phyloP scores from a whole-genome alignment of 2,113 vertebrate genomes.

The Setophaga coronata region DNA sequence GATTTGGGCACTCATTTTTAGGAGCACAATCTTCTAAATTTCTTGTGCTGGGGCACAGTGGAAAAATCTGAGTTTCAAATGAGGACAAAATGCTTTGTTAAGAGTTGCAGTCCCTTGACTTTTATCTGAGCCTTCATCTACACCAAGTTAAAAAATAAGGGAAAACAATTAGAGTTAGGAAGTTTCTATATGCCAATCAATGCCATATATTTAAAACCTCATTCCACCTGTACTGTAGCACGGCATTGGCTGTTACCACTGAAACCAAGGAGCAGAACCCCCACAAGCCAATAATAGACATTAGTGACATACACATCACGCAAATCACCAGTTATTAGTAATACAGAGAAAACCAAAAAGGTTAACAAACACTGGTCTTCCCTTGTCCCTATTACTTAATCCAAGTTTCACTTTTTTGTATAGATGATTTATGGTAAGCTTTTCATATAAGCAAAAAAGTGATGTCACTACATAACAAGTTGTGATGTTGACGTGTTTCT shows the following conservation, averaged over 20 bases:
- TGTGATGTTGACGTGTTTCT: neutral
- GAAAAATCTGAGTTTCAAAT: neutral
- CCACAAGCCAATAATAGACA: neutral
- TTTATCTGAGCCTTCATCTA: neutral
- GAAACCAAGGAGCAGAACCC: neutral
- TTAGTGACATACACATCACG: neutral
- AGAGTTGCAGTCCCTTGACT: neutral
- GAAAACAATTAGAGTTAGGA: neutral
- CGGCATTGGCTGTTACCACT: neutral
- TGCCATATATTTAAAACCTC: neutral
- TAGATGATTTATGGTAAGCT: neutral
- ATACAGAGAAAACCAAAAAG: neutral
- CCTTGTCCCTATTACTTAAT: neutral
- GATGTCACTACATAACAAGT: neutral
- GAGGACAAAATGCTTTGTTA: neutral
- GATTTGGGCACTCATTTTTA: neutral
- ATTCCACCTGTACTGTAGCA: neutral
- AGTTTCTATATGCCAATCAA: neutral
- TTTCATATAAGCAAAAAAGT: neutral
- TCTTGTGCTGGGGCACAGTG: neutral
- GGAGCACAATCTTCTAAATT: neutral
- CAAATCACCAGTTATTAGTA: neutral
- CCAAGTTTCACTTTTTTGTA: neutral
- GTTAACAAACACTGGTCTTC: neutral
- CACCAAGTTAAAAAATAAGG: neutral